Evolutionary conservation across 1,140 invertebrate species (phyloP).

Genomic region (Caenorhabditis inopinata): DNA sequence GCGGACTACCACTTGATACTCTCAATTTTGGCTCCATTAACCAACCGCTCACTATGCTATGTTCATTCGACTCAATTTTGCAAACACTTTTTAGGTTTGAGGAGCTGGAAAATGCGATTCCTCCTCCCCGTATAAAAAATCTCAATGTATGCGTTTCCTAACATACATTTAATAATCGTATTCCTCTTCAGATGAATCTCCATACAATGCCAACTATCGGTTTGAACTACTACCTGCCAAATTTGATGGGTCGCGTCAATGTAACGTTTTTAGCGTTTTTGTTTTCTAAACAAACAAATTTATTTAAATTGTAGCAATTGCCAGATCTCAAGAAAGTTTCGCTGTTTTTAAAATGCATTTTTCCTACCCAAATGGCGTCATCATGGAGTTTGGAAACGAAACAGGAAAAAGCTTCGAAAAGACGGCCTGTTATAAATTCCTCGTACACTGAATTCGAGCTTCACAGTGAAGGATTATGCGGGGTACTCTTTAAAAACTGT

Average conservation of each 20-base stretch:
- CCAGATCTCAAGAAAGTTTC: not conserved
- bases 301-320: not conserved
- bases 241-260: constrained; percentile 19
- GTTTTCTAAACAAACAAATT: not conserved
- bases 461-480: constrained; percentile 21
- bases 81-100: constrained; percentile 1
- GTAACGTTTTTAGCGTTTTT: not conserved
- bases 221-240: constrained; percentile 27
- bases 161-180: no score
- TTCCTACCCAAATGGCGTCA: constrained; percentile 10
- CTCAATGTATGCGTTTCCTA: not conserved
- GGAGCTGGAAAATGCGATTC: not conserved
- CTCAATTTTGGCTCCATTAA: not conserved
- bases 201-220: constrained; percentile 28
- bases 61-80: constrained; percentile 6
- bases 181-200: constrained; percentile 21
- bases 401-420: not conserved
- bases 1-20: not conserved
- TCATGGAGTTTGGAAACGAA: constrained; percentile 26
- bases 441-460: not conserved
- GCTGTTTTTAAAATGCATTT: constrained; percentile 15
- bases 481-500: not conserved
- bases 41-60: not conserved
- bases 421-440: not conserved
- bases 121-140: not conserved